These are phyloP conservation scores for Phasianus colchicus DNA, from an alignment of 2,113 vertebrate genomes.

Conservation along the genomic window DNA sequence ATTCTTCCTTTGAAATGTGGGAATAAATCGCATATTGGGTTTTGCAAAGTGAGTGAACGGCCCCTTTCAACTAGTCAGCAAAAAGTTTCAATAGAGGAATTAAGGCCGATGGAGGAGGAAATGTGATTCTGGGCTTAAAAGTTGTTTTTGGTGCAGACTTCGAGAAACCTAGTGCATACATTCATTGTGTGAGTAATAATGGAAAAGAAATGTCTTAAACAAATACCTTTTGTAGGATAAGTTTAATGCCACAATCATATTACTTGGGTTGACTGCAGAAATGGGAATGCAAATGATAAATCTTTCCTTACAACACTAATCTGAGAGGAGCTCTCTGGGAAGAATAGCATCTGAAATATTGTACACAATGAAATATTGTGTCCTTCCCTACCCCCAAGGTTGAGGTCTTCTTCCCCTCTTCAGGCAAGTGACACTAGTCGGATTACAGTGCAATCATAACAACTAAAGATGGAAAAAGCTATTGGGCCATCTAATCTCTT, in stretches of 20 bases:
- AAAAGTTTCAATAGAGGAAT: slow-evolving; percentile 65
- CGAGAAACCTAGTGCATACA: slow-evolving; percentile 52
- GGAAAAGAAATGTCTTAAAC: slow-evolving; percentile 61
- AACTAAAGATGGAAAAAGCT: slow-evolving; percentile 69
- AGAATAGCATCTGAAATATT: slow-evolving; percentile 50
- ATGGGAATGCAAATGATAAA: slow-evolving; percentile 56
- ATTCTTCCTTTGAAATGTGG: slow-evolving; percentile 72
- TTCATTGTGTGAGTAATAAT: slow-evolving; percentile 61
- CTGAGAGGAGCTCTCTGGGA: slow-evolving; percentile 44
- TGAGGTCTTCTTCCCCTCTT: slow-evolving; percentile 43
- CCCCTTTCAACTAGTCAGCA: slow-evolving; percentile 64
- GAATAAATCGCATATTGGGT: slow-evolving; percentile 67
- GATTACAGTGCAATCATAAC: slow-evolving; percentile 70
- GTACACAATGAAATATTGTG: slow-evolving; percentile 67
- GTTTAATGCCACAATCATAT: slow-evolving; percentile 64
- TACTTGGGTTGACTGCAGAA: slow-evolving; percentile 50
- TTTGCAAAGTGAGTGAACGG: slow-evolving; percentile 66
- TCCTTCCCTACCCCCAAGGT: not conserved
- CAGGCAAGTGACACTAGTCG: slow-evolving; percentile 55
- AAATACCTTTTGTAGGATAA: slow-evolving; percentile 67
- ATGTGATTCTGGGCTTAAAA: slow-evolving; percentile 67
- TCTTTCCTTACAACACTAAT: slow-evolving; percentile 63
- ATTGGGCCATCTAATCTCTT: slow-evolving; percentile 67
- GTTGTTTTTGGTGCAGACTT: slow-evolving; percentile 65
- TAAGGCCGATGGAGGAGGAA: slow-evolving; percentile 53